These are phyloP conservation scores for Oxytorus armatus DNA, from an alignment of 2,888 invertebrate genomes.

Conservation along the genomic window DNA sequence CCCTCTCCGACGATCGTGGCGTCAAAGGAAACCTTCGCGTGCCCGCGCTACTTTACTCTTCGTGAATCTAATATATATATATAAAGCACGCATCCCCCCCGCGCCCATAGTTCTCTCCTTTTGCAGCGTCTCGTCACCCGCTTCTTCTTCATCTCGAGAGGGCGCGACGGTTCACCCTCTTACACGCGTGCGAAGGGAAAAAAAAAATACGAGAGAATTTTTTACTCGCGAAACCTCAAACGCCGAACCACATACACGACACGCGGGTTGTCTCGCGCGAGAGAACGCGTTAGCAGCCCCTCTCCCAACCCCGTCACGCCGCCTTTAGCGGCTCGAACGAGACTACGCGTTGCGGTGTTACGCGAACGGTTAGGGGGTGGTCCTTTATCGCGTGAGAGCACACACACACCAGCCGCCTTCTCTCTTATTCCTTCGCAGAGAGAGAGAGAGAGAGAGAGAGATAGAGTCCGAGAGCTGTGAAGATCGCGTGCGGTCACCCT, in stretches of 20 bases:
- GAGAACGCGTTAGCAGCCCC: conserved; percentile 43
- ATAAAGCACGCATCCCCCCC: conserved; percentile 15
- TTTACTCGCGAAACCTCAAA: conserved; percentile 58
- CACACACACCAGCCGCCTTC: conserved; percentile 43
- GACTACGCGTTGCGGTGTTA: conserved; percentile 16
- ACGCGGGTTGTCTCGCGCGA: conserved; percentile 47
- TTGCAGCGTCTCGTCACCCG: conserved; percentile 46
- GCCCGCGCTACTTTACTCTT: conserved; percentile 58
- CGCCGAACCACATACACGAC: conserved; percentile 57
- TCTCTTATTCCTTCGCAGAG: conserved; percentile 47
- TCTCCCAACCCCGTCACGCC: not conserved
- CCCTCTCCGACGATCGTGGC: conserved; percentile 73
- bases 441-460: too few relatives aligned
- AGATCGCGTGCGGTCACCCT: conserved; percentile 54
- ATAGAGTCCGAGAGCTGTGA: conserved; percentile 46
- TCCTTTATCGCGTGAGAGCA: conserved; percentile 62
- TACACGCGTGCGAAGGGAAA: conserved; percentile 48
- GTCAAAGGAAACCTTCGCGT: conserved; percentile 75
- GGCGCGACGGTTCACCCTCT: conserved; percentile 46
- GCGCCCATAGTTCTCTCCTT: conserved; percentile 24
- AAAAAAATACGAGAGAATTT: conserved; percentile 38
- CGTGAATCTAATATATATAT: conserved; percentile 34
- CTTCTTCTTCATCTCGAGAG: conserved; percentile 51
- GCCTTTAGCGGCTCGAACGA: conserved; percentile 10
- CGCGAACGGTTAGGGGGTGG: conserved; percentile 45